phyloP scores from a whole-genome alignment of 2,113 vertebrate species.

The Zosterops japonicus region DNA sequence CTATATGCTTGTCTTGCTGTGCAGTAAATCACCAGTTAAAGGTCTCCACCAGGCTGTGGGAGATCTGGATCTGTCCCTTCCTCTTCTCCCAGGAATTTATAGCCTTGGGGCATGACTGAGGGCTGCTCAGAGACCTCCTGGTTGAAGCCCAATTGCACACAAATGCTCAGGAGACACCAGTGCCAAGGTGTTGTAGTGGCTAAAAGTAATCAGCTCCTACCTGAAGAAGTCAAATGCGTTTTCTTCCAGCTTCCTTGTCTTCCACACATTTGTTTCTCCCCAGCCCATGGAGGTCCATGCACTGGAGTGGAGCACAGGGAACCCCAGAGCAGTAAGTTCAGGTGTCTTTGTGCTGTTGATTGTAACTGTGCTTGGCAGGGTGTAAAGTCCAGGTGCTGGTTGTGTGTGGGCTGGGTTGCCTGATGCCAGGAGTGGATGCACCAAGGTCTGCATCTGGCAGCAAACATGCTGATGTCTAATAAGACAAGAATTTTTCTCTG shows the following conservation, averaged over 20 bases:
- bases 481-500: background rate
- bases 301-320: background rate
- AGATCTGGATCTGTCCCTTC: background rate
- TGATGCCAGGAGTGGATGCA: background rate
- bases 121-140: background rate
- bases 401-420: background rate
- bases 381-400: background rate
- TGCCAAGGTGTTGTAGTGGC: background rate
- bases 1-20: background rate
- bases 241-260: background rate
- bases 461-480: background rate
- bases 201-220: background rate
- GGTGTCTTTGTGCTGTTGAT: background rate
- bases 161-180: background rate
- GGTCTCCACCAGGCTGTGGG: background rate
- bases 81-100: background rate
- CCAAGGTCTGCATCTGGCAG: background rate
- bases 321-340: background rate
- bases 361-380: background rate
- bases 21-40: background rate
- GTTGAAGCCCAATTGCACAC: background rate
- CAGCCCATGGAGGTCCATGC: background rate
- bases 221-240: fast-evolving
- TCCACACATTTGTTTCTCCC: background rate
- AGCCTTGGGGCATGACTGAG: background rate